Conservation (phyloP, 2,797 vertebrate species). For the Champsocephalus gunnari region DNA sequence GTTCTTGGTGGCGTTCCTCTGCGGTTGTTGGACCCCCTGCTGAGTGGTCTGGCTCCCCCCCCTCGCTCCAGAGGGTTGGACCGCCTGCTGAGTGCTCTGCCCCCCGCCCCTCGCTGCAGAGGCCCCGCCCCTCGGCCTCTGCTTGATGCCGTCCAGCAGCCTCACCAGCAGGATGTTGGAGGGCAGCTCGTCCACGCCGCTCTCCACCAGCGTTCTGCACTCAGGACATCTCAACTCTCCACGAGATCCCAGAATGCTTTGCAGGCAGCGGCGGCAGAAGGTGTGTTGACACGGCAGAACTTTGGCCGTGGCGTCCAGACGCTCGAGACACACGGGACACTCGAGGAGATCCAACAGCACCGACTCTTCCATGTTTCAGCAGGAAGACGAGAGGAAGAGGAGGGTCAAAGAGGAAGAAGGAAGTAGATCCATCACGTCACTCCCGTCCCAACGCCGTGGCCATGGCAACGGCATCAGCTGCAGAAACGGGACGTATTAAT, state of each 20-base stretch:
- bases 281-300: slow-evolving; percentile 99
- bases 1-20: slow-evolving; percentile 92
- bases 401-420: slow-evolving; percentile 64
- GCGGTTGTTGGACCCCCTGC: slow-evolving; percentile 87
- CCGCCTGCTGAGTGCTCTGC: slow-evolving; percentile 36
- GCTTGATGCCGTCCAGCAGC: slow-evolving; percentile 97
- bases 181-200: slow-evolving; percentile 94
- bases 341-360: slow-evolving; percentile 96
- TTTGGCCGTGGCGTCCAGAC: slow-evolving; percentile 96
- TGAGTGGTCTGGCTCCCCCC: slow-evolving; percentile 78
- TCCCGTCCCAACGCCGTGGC: slow-evolving; percentile 90
- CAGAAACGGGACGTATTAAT: slow-evolving; percentile 32
- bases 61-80: slow-evolving; percentile 81
- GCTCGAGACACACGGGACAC: slow-evolving; percentile 98
- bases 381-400: slow-evolving; percentile 66
- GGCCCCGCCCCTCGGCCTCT: slow-evolving; percentile 89
- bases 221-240: slow-evolving; percentile 97
- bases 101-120: slow-evolving; percentile 78
- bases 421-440: slow-evolving; percentile 89
- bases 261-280: slow-evolving; percentile 96
- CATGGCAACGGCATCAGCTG: slow-evolving; percentile 79
- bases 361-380: slow-evolving; percentile 93
- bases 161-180: slow-evolving; percentile 98
- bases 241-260: slow-evolving; percentile 94
- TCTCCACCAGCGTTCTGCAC: slow-evolving; percentile 95